phyloP scores from a whole-genome alignment of 2,797 vertebrate species.

The Microctenopoma lineatum region DNA sequence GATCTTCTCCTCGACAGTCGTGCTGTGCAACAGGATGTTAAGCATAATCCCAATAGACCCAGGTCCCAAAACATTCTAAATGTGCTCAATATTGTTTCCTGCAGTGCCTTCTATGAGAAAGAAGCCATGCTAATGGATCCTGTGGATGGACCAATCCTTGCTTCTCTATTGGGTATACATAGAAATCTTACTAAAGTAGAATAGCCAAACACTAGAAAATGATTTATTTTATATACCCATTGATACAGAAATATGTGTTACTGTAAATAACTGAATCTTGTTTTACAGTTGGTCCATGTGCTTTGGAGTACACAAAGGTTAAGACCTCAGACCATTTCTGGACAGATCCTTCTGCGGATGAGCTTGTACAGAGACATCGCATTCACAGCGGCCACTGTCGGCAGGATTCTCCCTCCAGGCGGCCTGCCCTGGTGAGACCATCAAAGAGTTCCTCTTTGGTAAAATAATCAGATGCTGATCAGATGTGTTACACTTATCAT shows the following conservation, averaged over 20 bases:
- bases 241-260: not conserved
- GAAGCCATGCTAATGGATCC: constrained; percentile 96
- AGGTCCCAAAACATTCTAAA: not conserved
- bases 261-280: constrained; percentile 8
- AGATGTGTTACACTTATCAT: not conserved
- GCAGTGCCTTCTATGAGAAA: constrained; percentile 95
- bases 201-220: not conserved
- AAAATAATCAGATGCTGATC: not conserved
- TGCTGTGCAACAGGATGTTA: not conserved
- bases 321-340: constrained; percentile 99
- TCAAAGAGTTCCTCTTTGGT: not conserved
- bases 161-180: constrained; percentile 91
- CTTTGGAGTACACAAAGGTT: constrained; percentile 97
- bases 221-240: not conserved
- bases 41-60: not conserved
- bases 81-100: constrained; percentile 29
- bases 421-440: constrained; percentile 87
- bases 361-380: constrained; percentile 96
- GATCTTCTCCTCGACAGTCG: not conserved
- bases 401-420: constrained; percentile 96
- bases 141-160: constrained; percentile 96
- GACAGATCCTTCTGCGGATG: constrained; percentile 96
- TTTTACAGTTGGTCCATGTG: constrained; percentile 93
- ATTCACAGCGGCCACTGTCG: constrained; percentile 95
- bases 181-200: not conserved